Base-by-base conservation (phyloP, 2,888 invertebrate genomes). In the Hypomecis punctinalis region DNA sequence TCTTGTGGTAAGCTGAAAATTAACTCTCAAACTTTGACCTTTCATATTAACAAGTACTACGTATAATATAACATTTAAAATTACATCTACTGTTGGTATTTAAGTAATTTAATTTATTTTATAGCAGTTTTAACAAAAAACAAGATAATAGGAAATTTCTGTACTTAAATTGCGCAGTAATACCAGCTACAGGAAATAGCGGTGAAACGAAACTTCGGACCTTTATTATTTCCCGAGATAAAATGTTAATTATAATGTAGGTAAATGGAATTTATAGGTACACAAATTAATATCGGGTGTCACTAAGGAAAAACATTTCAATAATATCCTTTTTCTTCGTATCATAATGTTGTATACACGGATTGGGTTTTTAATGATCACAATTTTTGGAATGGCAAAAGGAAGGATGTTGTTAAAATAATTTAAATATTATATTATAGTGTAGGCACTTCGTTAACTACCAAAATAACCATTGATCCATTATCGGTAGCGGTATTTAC, bases 281-380 rank as follows among this genome's bases (percentile, higher is more conserved):
- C 33, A 6, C 5, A 48, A 35, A 11, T 3, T n/a, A 35, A 10
- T 36, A 48, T 48, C 35, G 48, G 6, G n/a, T 36, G 36, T 35
- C 47, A 48, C 47, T 35, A 33, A 35, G 33, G 35, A 37, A 51
- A 51, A 10, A 37, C 23, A 7, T 37, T 36, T 37, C 4, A 47
- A 11, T 37, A 51, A 23, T 37, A 51, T 51, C 11, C 49, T 51
- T 51, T 51, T 37, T 8, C 49, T 37, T 37, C 3, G 23, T 23
- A 23, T 23, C 3, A 9, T 13, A 11, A 9, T 51, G 13, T 37
- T n/a, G 36, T 45, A 33, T 23, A 46, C 3, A 37, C 11, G 7
- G 8, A 51, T 37, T 13, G 49, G 13, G 9, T 37, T 51, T 49
- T 37, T 9, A 13, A 51, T 37, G 11, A 51, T 37, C 37, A 13